Conservation (phyloP, 2,797 vertebrate genomes). For the Rhinophrynus dorsalis region DNA sequence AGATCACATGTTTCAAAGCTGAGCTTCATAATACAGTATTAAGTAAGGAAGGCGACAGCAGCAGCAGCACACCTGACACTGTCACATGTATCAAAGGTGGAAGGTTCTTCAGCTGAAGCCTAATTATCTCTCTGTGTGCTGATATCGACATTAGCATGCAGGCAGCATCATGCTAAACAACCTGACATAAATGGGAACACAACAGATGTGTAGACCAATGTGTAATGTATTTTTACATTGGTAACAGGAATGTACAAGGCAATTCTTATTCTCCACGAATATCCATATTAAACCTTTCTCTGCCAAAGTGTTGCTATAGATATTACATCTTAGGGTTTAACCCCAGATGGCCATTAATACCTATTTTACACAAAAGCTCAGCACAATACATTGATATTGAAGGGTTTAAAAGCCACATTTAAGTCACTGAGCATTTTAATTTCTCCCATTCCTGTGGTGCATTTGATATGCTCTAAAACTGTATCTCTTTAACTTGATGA, state of each 20-base stretch:
- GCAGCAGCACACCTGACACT: conserved; percentile 23
- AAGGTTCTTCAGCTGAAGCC: conserved; percentile 62
- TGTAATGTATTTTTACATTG: conserved; percentile 43
- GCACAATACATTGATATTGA: too few species aligned
- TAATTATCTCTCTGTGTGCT: conserved; percentile 60
- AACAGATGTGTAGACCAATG: conserved; percentile 13
- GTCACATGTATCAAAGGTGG: conserved; percentile 52
- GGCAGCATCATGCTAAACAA: conserved; percentile 58
- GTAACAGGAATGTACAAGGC: conserved; percentile 18
- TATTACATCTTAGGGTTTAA: too few species aligned
- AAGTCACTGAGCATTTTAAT: too few species aligned
- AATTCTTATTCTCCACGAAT: conserved; percentile 4
- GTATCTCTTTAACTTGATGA: too few species aligned
- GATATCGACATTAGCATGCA: conserved; percentile 62
- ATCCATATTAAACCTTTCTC: too few species aligned
- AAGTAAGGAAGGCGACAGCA: not conserved
- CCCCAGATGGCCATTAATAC: too few species aligned
- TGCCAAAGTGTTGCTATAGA: too few species aligned
- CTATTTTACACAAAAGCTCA: too few species aligned
- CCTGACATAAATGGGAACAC: conserved; percentile 27
- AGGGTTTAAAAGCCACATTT: too few species aligned
- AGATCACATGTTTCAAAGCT: conserved; percentile 14
- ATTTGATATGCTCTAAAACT: too few species aligned
- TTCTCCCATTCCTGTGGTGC: too few species aligned
- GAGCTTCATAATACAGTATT: conserved; percentile 5